Evolutionary conservation across 1,140 invertebrate species (phyloP).

Genomic region (Hycleus phaleratus): DNA sequence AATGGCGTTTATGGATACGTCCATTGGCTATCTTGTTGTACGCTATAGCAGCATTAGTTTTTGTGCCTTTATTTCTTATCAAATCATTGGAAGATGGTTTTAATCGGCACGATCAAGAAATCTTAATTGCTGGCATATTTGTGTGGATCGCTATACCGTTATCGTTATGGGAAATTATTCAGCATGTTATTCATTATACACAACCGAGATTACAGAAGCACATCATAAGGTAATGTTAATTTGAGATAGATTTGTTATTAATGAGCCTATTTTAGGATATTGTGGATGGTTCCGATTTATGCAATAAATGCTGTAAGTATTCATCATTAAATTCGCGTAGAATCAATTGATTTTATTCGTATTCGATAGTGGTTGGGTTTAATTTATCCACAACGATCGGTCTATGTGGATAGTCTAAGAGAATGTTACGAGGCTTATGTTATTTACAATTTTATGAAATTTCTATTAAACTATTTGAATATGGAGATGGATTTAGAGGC

Average conservation of each 20-base stretch:
- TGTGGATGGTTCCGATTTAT: constrained; percentile 98
- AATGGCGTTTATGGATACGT: constrained; percentile 84
- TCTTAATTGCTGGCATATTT: constrained; percentile 82
- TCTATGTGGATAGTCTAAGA: constrained; percentile 85
- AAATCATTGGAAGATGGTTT: constrained; percentile 66
- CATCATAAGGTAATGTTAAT: constrained; percentile 69
- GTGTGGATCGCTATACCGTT: constrained; percentile 85
- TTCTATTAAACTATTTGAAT: constrained; percentile 83
- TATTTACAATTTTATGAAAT: constrained; percentile 97
- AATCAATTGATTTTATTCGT: constrained; percentile 5
- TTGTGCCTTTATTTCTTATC: constrained; percentile 73
- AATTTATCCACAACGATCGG: constrained; percentile 72
- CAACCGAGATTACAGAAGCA: constrained; percentile 89
- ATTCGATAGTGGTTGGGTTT: constrained; percentile 71
- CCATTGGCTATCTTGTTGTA: constrained; percentile 75
- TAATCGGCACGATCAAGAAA: constrained; percentile 64
- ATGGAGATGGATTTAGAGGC: constrained; percentile 74
- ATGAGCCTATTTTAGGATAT: constrained; percentile 61
- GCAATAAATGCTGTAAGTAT: constrained; percentile 83
- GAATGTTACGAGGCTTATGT: constrained; percentile 97
- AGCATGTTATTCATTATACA: constrained; percentile 90
- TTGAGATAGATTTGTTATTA: background rate
- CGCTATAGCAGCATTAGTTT: constrained; percentile 67
- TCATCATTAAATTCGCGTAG: constrained; percentile 1
- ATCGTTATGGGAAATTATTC: constrained; percentile 88